Evolutionary conservation across 2,888 invertebrate genomes (phyloP).

Genomic region (Julus scanicus): DNA sequence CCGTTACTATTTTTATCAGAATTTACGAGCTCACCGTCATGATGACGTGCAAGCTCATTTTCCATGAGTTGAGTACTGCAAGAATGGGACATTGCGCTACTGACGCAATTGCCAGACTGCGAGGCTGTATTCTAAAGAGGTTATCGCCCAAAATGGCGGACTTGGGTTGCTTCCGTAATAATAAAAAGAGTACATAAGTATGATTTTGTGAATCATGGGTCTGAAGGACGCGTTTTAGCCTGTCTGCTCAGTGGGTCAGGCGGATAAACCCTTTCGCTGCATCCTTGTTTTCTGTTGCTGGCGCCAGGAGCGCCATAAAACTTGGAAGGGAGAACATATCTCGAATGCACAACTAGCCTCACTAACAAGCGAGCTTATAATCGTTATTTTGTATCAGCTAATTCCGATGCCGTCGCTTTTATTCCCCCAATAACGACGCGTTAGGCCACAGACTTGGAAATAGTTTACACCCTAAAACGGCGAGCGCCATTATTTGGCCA

Average conservation of each 20-base stretch:
- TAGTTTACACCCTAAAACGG: background rate
- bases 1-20: no score
- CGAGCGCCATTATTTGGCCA: slow-evolving; percentile 14
- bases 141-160: no score
- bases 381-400: background rate
- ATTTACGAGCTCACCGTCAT: no score
- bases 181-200: background rate
- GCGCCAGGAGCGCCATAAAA: slow-evolving; percentile 18
- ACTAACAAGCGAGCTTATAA: background rate
- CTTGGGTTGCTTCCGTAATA: no score
- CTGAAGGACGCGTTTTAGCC: background rate
- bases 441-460: background rate
- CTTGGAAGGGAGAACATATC: background rate
- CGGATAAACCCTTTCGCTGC: background rate
- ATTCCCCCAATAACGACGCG: background rate
- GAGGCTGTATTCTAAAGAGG: no score
- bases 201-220: background rate
- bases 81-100: no score
- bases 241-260: background rate
- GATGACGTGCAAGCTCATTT: no score
- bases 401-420: background rate
- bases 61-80: no score
- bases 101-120: no score
- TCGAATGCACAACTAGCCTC: no score
- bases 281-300: background rate